Conservation (phyloP, 2,888 invertebrate species). For the Melipona beecheii region DNA sequence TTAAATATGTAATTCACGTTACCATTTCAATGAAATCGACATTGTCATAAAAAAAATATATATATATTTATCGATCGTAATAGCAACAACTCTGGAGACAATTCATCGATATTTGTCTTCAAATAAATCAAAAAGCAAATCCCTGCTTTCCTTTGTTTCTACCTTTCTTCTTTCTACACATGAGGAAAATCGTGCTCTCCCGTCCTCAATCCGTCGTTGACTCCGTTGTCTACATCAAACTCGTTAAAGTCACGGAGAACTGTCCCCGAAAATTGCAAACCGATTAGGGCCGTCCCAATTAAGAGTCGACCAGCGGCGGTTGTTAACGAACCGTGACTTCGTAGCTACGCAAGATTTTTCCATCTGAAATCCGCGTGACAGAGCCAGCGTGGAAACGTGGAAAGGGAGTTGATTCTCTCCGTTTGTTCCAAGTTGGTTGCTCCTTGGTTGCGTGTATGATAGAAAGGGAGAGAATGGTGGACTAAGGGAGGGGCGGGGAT, state of each 20-base stretch:
- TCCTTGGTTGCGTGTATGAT: not conserved
- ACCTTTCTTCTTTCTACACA: not conserved
- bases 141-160: not conserved
- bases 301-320: not conserved
- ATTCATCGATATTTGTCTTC: not conserved
- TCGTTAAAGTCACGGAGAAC: slow-evolving; percentile 10
- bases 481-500: not conserved
- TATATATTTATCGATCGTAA: too few relatives aligned
- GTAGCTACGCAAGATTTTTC: slow-evolving; percentile 23
- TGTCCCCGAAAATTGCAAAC: slow-evolving; percentile 3
- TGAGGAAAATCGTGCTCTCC: not conserved
- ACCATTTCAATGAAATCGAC: too few relatives aligned
- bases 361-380: not conserved
- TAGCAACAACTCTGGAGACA: too few relatives aligned
- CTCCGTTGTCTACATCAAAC: not conserved
- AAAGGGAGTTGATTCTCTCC: slow-evolving; percentile 21
- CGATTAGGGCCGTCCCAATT: slow-evolving; percentile 23
- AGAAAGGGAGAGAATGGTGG: not conserved
- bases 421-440: slow-evolving; percentile 6
- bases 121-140: not conserved
- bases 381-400: not conserved
- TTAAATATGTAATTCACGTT: too few relatives aligned
- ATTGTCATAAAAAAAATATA: too few relatives aligned
- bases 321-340: slow-evolving; percentile 7
- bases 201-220: not conserved